Base-by-base conservation (phyloP, 2,113 vertebrate species). In the human (Homo sapiens) region DNA sequence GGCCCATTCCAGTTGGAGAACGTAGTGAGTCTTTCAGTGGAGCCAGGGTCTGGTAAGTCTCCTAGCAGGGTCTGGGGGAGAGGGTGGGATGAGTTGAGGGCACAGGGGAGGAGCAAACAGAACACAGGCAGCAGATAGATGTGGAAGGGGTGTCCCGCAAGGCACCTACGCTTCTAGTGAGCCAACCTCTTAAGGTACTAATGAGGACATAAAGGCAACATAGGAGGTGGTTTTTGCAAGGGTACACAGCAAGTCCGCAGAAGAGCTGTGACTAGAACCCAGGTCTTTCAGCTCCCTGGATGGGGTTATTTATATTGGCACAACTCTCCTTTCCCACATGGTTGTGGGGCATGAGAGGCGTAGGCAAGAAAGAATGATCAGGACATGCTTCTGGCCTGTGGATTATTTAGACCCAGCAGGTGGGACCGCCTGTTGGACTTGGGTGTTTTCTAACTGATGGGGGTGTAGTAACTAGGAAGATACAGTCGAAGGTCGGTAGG, bases 21-120 rank as follows among this genome's bases (percentile, higher is more conserved):
- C 72, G 10, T n/a, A 96, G 70, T n/a, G 84, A 85, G 52, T 81
- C 86, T 95, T 97, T 79, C 45, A 8, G 66, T 23, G 57, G 70
- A 93, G 50, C 45, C 82, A 95, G 78, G 0, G 30, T 85, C 48
- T 75, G 94, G 98, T 98, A 50, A 98, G 97, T 97, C 40, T 95
- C 78, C 14, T 52, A 68, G n/a, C 0, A 2, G 80, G 16, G 20
- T 25, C 23, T 90, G 0, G 23, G n/a, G 55, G 17, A 66, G 48
- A n/a, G 79, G 11, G 32, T 85, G 91, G 90, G 90, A 43, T 79
- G 52, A 61, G 27, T 0, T 11, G 43, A 84, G 50, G 79, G 13
- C 7, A 59, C 59, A 66, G 45, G 30, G 59, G 2, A 50, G 17
- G 50, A 27, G 61, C 22, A 61, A 66, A 61, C 17, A 92, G 72